Base-by-base conservation (phyloP, 1,140 invertebrate species). In the Euura saliciscinereae region DNA sequence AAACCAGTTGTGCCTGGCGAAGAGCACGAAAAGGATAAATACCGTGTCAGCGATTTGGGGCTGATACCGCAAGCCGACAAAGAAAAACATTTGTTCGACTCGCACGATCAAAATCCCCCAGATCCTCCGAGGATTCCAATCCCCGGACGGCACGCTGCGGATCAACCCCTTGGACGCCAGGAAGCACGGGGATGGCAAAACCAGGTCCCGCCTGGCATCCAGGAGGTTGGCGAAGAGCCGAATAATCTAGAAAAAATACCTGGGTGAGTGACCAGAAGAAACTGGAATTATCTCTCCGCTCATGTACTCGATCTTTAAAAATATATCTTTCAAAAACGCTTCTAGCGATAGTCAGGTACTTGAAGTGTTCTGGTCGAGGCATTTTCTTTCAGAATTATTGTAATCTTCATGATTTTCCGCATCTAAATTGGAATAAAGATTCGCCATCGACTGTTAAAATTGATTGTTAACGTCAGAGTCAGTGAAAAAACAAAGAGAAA, bases 221-320 rank as follows among this genome's bases (percentile, higher is more conserved):
- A 88, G 43, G 86, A 88, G 73, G 77, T 88, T 68, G 86, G 86
- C 1, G 86, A 87, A 6, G 85, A 86, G 68, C 78, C 78, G 1
- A 85, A 85, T 80, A 77, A 84, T 28, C 72, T 82, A 5, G 82
- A 79, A 66, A 82, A 82, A 74, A 69, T 84, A 11, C 68, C 74
- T 71, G 81, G 78, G 81, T 82, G 45, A 74, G 74, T 67, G 13
- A 67, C 2, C 6, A 3, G 28, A 2, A 10, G 66, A 8, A 43
- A 51, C 11, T 51, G 11, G 11, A 51, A 51, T 7, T 51, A 7
- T 51, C 46, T 51, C 46, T 51, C 46, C 6, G 46, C 11, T 51
- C 11, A 51, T 11, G 46, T 51, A 28, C 28, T 28, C 28, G 28
- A 28, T 28, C 28, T 28, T 28, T 28, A 28, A 28, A 1, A 28